Percentiles rank a stretch among this genome's conserved stretches.
These are phyloP conservation scores for Eurytoma californica DNA, from an alignment of 2,888 invertebrate species.

Conservation along the genomic window DNA sequence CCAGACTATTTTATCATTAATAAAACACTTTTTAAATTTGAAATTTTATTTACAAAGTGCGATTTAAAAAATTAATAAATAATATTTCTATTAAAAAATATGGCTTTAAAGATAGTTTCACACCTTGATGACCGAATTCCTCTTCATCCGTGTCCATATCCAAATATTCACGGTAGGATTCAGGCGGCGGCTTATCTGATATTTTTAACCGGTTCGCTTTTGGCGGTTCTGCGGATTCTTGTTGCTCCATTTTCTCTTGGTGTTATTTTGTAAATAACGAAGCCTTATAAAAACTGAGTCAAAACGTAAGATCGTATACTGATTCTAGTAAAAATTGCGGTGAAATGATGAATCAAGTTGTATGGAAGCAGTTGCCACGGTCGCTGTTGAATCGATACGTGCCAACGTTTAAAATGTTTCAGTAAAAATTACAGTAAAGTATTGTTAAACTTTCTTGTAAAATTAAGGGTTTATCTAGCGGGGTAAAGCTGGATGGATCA, in stretches of 20 bases:
- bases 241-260: slow-evolving; percentile 22
- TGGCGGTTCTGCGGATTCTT: slow-evolving; percentile 2
- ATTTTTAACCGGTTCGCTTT: slow-evolving; percentile 43
- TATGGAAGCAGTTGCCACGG: neutral
- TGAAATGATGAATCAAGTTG: neutral
- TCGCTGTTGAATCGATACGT: neutral
- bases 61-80: neutral
- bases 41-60: no score
- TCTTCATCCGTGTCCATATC: slow-evolving; percentile 73
- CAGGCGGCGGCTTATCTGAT: slow-evolving; percentile 62
- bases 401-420: neutral
- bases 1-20: no score
- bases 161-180: slow-evolving; percentile 68
- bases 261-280: neutral
- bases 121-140: slow-evolving; percentile 70
- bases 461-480: no score
- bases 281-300: neutral
- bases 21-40: no score
- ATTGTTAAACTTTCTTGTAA: no score
- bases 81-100: neutral
- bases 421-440: neutral
- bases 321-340: neutral
- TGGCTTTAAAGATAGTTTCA: neutral
- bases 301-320: neutral
- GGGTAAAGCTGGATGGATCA: no score